Conservation (phyloP, 2,797 vertebrate species). For the Microchirus variegatus region DNA sequence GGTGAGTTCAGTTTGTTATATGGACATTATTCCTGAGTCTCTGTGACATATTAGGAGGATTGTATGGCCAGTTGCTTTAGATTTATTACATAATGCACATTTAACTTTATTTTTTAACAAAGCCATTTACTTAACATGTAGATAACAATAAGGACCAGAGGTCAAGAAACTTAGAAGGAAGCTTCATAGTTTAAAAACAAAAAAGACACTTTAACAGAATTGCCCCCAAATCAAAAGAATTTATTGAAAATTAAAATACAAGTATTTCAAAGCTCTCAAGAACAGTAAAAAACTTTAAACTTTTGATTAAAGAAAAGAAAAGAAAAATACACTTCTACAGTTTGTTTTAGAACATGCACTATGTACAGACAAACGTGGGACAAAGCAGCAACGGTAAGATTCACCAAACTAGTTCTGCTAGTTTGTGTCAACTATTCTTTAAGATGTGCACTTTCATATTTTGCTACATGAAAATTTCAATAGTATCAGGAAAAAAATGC, state of each 20-base stretch:
- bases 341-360: slow-evolving; percentile 59
- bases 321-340: slow-evolving; percentile 39
- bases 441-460: slow-evolving; percentile 21
- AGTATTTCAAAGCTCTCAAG: slow-evolving; percentile 55
- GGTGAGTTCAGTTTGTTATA: no score
- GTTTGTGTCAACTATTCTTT: slow-evolving; percentile 18
- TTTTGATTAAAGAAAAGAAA: slow-evolving; percentile 46
- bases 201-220: slow-evolving; percentile 8
- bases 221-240: slow-evolving; percentile 40
- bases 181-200: not conserved
- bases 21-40: no score
- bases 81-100: no score
- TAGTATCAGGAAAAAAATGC: not conserved
- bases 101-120: no score
- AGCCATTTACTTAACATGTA: no score
- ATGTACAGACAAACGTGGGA: slow-evolving; percentile 48
- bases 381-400: slow-evolving; percentile 41
- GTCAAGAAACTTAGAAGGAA: no score
- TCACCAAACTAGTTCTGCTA: slow-evolving; percentile 20
- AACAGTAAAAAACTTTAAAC: slow-evolving; percentile 70
- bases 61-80: no score
- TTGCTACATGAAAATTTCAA: slow-evolving; percentile 9
- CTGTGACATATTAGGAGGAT: no score
- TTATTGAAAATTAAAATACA: slow-evolving; percentile 78
- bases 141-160: no score